Evolutionary conservation across 2,888 invertebrate species (phyloP).

Genomic region (Dasysyrphus albostriatus): DNA sequence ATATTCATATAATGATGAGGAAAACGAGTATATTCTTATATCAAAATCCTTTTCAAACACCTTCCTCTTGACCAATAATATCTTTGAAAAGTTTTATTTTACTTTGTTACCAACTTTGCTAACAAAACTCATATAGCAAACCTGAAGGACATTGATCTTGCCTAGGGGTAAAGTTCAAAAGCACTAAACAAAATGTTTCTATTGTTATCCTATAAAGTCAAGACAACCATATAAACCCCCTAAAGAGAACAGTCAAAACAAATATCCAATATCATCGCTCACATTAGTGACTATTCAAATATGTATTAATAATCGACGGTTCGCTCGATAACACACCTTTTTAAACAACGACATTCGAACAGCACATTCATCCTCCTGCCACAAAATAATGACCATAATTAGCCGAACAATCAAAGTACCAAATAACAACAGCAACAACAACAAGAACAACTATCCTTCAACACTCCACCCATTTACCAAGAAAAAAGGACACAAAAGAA

Average conservation of each 20-base stretch:
- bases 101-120: too few relatives aligned
- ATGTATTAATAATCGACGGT: slow-evolving; percentile 19
- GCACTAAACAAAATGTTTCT: background rate
- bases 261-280: slow-evolving; percentile 8
- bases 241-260: slow-evolving; percentile 15
- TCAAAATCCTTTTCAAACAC: too few relatives aligned
- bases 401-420: slow-evolving; percentile 54
- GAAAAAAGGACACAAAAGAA: slow-evolving; percentile 27
- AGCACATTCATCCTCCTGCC: slow-evolving; percentile 23
- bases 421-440: slow-evolving; percentile 3
- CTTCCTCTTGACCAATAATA: too few relatives aligned
- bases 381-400: slow-evolving; percentile 67
- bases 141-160: background rate
- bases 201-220: background rate
- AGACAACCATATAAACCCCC: background rate
- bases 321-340: slow-evolving; percentile 58
- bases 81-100: too few relatives aligned
- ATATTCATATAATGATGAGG: too few relatives aligned
- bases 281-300: slow-evolving; percentile 37
- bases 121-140: background rate
- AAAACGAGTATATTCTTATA: too few relatives aligned
- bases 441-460: slow-evolving; percentile 18
- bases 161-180: background rate
- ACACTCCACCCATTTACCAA: slow-evolving; percentile 31
- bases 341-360: slow-evolving; percentile 32